Base-by-base conservation (phyloP, 1,140 invertebrate species). In the Campoletis sonorensis region DNA sequence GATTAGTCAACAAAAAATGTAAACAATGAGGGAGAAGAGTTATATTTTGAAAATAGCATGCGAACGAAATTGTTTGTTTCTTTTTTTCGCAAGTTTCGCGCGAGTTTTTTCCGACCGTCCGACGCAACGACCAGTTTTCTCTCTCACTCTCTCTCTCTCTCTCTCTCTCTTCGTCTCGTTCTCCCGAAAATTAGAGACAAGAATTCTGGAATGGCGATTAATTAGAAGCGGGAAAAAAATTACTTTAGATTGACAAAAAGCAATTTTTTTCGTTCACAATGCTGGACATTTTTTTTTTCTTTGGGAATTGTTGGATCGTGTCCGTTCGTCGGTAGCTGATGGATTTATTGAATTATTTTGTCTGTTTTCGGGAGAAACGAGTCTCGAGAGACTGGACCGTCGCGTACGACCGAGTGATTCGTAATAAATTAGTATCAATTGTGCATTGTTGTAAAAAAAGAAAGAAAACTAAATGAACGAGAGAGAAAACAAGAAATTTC, bases 311-410 rank as follows among this genome's bases (percentile, higher is more conserved):
- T 77, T 84, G 67, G 84, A 82, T 87, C 85, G 85, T 87, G 86
- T 87, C 83, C 85, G 83, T 84, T 83, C 26, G 80, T 78, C 84
- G 82, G 84, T 86, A 88, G 83, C 81, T 64, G 72, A 80, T 78
- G 82, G 82, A 37, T 75, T 82, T 54, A 82, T 79, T 81, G 82
- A 45, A 45, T 11, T 1, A 10, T 45, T 45, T 10, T 45, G 3
- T 13, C 11, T 13, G 1, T 45, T 10, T 45, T 45, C 13, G 5
- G 40, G 11, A 11, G 40, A n/a, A 45, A 45, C 8, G 40, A 45
- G 40, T 3, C 40, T 45, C 40, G 40, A 45, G 40, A 13, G 40
- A 45, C 40, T 13, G 40, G 40, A 45, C 40, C 11, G 11, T 45
- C 11, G 40, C 40, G 40, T 45, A 45, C 40, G 40, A 45, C 40